Percentiles rank a stretch among this genome's conserved stretches.
These are phyloP conservation scores for Sphenopsis melanotis DNA, from an alignment of 2,797 vertebrate species.

Conservation along the genomic window DNA sequence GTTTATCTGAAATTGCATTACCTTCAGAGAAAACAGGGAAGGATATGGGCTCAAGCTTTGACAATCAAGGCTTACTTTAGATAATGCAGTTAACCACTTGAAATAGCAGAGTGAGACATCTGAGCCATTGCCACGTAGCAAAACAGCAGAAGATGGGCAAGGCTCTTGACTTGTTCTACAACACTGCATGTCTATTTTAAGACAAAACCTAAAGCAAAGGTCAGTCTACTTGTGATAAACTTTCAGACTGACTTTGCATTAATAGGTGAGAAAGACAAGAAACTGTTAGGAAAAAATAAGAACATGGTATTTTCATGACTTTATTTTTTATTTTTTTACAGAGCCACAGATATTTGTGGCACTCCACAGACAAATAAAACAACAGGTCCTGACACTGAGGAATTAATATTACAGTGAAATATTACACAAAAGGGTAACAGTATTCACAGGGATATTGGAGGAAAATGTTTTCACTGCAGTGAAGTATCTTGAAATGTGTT, in stretches of 20 bases:
- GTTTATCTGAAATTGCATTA: constrained; percentile 54
- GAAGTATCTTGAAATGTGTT: not conserved
- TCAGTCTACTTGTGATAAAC: not conserved
- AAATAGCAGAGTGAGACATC: constrained; percentile 17
- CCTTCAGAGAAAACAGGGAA: constrained; percentile 18
- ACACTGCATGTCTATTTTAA: not conserved
- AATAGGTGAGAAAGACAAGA: not conserved
- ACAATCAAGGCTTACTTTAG: constrained; percentile 48
- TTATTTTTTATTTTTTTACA: not conserved
- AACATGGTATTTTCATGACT: not conserved
- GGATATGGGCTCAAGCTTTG: constrained; percentile 23
- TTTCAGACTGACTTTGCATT: not conserved
- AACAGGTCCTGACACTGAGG: not conserved
- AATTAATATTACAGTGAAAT: not conserved
- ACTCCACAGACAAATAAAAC: not conserved
- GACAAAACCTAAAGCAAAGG: not conserved
- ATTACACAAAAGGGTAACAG: not conserved
- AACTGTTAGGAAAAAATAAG: not conserved
- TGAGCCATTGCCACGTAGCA: not conserved
- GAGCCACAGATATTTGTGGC: not conserved
- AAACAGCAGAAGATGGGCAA: not conserved
- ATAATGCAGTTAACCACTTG: constrained; percentile 48
- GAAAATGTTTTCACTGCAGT: not conserved
- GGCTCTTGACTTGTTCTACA: not conserved
- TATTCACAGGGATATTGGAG: not conserved